Base-by-base conservation (phyloP, 2,888 invertebrate species). In the Pemphredon lugubris region DNA sequence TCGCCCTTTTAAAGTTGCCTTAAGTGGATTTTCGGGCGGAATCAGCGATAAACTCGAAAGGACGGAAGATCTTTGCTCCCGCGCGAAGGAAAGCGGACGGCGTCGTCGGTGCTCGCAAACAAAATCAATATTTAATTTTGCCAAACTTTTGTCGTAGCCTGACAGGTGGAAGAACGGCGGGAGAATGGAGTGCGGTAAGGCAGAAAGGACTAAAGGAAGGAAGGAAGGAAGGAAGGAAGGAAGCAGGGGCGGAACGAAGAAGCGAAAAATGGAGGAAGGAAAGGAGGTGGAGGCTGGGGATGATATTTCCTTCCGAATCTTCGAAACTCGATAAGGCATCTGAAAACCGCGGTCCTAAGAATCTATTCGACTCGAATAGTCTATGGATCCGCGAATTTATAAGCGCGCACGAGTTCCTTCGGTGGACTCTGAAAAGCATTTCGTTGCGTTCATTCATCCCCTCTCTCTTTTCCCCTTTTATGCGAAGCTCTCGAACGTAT, bases 111-210 rank as follows among this genome's bases (percentile, higher is more conserved):
- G 64, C 48, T 59, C 55, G 65, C 75, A 69, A 82, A 73, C 74
- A 54, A 70, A 75, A 82, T 84, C 84, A 78, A 84, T 84, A 84
- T 84, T 84, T 84, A 83, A 84, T 83, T 83, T 79, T 63, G 58
- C 70, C 70, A 71, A n/a, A 76, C 71, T 83, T 77, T 73, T 67
- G 67, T 55, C 70, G 63, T 32, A 34, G 51, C 37, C 30, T 47
- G 70, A 64, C 58, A 50, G 58, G 18, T 23, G 14, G 44, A n/a
- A n/a, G 11, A 26, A 20, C 13, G 30, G 14, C n/a, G 47, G 13
- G 39, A 59, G 42, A 50, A 40, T 21, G 34, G n/a, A 13, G 32
- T 23, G 11, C n/a, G 21, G 51, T 30, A 30, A 18, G 40, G 42
- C 21, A 57, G 48, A 51, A 48, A 65, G 55, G 50, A 47, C 39